phyloP scores from a whole-genome alignment of 2,797 vertebrate genomes.

The Betta splendens region DNA sequence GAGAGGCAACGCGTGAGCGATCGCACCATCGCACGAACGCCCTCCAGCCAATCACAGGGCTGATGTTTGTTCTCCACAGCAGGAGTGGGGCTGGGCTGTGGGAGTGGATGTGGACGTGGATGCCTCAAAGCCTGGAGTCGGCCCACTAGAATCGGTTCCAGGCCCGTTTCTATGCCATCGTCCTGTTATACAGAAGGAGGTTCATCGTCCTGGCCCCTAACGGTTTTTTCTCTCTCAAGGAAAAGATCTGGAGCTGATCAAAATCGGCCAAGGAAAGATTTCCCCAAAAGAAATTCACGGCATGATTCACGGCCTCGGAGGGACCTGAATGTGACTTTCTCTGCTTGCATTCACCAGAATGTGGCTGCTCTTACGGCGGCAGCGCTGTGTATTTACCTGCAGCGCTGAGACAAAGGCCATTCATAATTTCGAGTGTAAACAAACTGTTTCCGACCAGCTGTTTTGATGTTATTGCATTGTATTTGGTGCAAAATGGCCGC shows the following conservation, averaged over 20 bases:
- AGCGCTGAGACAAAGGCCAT: too few species aligned
- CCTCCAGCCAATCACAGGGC: slow-evolving; percentile 61
- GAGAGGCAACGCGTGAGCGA: slow-evolving; percentile 42
- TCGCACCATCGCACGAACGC: slow-evolving; percentile 63
- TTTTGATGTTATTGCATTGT: neutral
- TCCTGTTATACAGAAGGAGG: neutral
- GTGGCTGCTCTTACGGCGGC: too few species aligned
- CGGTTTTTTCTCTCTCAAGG: too few species aligned
- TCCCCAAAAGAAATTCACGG: too few species aligned
- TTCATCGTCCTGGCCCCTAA: slow-evolving; percentile 13
- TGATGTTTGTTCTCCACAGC: slow-evolving; percentile 24
- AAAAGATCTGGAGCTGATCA: too few species aligned
- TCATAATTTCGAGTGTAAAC: too few species aligned
- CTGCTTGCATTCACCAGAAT: too few species aligned
- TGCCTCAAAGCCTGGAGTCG: slow-evolving; percentile 32
- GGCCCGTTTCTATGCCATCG: slow-evolving; percentile 42
- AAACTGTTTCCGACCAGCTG: neutral
- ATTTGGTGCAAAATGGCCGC: neutral
- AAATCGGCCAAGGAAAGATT: too few species aligned
- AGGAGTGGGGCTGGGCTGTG: slow-evolving; percentile 22
- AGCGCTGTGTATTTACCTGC: too few species aligned
- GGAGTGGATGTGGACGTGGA: slow-evolving; percentile 28
- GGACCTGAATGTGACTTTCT: too few species aligned
- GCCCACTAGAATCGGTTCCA: slow-evolving; percentile 71
- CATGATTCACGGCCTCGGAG: too few species aligned